Percentiles rank a stretch among this genome's conserved stretches.
Evolutionary conservation across 2,888 invertebrate species (phyloP).

Genomic region (Branchipolynoe longqiensis): DNA sequence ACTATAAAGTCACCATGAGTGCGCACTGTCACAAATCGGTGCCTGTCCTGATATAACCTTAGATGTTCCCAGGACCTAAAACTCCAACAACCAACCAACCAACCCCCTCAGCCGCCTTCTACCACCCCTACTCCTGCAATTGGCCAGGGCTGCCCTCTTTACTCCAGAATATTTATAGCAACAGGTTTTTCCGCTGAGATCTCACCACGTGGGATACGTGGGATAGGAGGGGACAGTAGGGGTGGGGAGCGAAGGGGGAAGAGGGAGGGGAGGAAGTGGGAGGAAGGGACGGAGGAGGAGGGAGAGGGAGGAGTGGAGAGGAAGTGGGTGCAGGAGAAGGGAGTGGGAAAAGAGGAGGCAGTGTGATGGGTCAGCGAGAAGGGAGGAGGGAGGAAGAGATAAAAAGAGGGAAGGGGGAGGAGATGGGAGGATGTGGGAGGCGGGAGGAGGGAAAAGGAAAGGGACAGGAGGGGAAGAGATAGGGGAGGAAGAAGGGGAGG

Average conservation of each 20-base stretch:
- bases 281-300: neutral
- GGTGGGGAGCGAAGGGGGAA: neutral
- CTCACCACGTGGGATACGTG: neutral
- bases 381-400: neutral
- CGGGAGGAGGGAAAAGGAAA: neutral
- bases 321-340: neutral
- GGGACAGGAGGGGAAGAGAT: too few species aligned
- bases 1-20: neutral
- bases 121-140: too few species aligned
- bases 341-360: neutral
- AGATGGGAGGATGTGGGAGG: neutral
- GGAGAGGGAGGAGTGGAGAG: neutral
- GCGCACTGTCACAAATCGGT: constrained; percentile 16
- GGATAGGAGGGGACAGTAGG: neutral
- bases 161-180: constrained; percentile 21
- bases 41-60: neutral
- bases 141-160: constrained; percentile 33
- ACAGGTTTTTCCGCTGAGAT: constrained; percentile 25
- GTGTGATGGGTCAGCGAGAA: neutral
- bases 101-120: too few species aligned
- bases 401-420: neutral
- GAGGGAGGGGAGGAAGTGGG: neutral
- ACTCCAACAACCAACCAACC: too few species aligned
- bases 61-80: too few species aligned
- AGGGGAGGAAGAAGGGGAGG: too few species aligned